A percentile compares a stretch with the other conserved stretches of the same genome.
phyloP scores from a whole-genome alignment of 1,140 invertebrate species.

The Drosophila sucinea region DNA sequence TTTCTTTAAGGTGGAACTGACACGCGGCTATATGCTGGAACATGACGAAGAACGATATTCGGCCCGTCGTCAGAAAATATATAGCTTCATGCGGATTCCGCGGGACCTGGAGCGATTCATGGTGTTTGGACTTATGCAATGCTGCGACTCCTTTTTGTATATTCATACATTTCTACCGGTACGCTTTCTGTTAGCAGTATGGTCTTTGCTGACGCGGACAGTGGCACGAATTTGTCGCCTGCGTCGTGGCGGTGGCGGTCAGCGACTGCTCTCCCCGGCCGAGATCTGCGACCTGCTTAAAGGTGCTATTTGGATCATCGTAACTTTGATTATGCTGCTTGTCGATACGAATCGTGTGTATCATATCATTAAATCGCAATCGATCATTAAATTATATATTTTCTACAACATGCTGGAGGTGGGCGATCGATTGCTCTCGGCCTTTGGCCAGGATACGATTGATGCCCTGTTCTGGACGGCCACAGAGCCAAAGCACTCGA shows the following conservation, averaged over 20 bases:
- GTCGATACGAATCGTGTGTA: conserved; percentile 99
- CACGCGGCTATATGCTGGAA: conserved; percentile 94
- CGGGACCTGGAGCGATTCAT: conserved; percentile 96
- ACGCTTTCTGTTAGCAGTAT: conserved; percentile 93
- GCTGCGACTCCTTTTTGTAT: conserved; percentile 99
- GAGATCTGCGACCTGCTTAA: conserved; percentile 99
- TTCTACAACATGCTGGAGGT: conserved; percentile 99
- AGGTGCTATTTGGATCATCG: conserved; percentile 93
- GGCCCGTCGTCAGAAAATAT: conserved; percentile 96
- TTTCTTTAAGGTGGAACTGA: conserved; percentile 94
- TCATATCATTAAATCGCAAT: conserved; percentile 99
- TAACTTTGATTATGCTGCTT: conserved; percentile 93
- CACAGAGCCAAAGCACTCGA: conserved; percentile 93
- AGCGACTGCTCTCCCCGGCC: conserved; percentile 90
- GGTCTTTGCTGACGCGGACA: conserved; percentile 89
- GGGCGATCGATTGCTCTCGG: conserved; percentile 96
- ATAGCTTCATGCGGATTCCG: conserved; percentile 98
- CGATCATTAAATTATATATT: conserved; percentile 99
- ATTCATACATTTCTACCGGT: conserved; percentile 99
- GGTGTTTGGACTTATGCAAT: conserved; percentile 97
- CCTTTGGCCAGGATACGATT: conserved; percentile 99
- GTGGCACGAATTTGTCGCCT: conserved; percentile 89
- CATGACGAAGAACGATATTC: conserved; percentile 97
- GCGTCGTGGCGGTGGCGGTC: conserved; percentile 81
- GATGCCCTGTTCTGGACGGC: conserved; percentile 99